These are phyloP conservation scores for Dromiciops gliroides DNA, from an alignment of 2,113 vertebrate genomes.

Conservation along the genomic window DNA sequence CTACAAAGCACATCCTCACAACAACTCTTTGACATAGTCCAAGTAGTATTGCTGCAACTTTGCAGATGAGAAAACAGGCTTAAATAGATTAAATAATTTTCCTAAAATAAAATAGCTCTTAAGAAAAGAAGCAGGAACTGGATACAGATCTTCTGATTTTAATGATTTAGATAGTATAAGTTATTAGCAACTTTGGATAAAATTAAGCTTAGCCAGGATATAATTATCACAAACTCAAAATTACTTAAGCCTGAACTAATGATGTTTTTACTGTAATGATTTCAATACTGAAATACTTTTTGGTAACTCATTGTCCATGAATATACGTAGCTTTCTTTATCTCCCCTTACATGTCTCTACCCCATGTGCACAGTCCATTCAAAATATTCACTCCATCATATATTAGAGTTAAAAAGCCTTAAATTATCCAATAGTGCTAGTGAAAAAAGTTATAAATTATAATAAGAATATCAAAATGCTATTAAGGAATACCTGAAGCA, in stretches of 20 bases:
- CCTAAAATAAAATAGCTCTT: not conserved
- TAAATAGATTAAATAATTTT: not conserved
- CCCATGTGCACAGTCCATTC: not conserved
- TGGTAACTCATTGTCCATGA: not conserved
- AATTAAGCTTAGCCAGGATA: not conserved
- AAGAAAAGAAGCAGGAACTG: not conserved
- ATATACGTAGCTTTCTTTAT: not conserved
- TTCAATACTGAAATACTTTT: no score
- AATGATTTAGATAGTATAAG: not conserved
- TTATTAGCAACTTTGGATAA: not conserved
- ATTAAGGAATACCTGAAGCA: constrained; percentile 86
- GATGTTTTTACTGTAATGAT: not conserved
- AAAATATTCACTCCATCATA: constrained; percentile 21
- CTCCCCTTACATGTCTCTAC: not conserved
- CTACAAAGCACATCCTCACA: not conserved
- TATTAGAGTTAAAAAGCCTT: constrained; percentile 2
- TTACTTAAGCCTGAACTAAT: not conserved
- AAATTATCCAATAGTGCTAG: not conserved
- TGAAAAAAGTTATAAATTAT: constrained; percentile 27
- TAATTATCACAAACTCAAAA: not conserved
- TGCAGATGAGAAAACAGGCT: not conserved
- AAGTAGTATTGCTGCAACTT: not conserved
- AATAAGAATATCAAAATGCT: constrained; percentile 46
- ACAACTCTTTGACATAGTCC: not conserved
- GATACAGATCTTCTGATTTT: not conserved